phyloP scores from a whole-genome alignment of 2,888 invertebrate genomes.

The Netelia inedita region DNA sequence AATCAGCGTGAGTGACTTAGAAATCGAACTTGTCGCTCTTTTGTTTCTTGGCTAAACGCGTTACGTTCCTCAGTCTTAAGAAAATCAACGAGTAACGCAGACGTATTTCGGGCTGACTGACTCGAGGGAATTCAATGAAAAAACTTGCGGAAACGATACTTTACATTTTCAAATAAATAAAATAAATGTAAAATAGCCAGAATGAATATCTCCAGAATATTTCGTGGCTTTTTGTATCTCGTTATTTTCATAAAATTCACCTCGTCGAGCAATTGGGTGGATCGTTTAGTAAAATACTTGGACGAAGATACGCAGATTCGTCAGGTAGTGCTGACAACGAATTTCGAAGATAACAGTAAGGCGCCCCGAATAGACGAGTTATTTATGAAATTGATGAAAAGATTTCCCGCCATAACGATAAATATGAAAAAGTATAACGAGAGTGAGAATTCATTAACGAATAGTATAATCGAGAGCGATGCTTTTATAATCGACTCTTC shows the following conservation, averaged over 20 bases:
- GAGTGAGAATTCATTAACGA: not conserved
- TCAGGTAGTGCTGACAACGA: not conserved
- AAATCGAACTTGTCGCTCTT: too few species aligned
- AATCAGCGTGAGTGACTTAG: too few species aligned
- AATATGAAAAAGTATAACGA: not conserved
- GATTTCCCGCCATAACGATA: not conserved
- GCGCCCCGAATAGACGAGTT: not conserved
- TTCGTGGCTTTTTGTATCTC: not conserved
- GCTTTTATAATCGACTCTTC: not conserved
- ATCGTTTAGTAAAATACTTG: slow-evolving; percentile 27
- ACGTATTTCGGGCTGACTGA: too few species aligned
- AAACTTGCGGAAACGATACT: too few species aligned
- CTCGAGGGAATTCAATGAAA: too few species aligned
- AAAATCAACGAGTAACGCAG: too few species aligned
- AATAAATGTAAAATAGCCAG: too few species aligned
- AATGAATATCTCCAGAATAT: slow-evolving; percentile 27
- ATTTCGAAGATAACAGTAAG: not conserved
- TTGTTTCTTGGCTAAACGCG: too few species aligned
- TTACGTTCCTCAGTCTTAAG: too few species aligned
- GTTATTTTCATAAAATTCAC: not conserved
- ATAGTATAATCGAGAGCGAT: not conserved
- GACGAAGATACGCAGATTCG: not conserved
- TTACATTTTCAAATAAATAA: too few species aligned
- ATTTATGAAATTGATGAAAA: not conserved
- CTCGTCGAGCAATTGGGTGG: slow-evolving; percentile 19